Evolutionary conservation across 2,888 invertebrate genomes (phyloP).

Genomic region (Watsonalla binaria): DNA sequence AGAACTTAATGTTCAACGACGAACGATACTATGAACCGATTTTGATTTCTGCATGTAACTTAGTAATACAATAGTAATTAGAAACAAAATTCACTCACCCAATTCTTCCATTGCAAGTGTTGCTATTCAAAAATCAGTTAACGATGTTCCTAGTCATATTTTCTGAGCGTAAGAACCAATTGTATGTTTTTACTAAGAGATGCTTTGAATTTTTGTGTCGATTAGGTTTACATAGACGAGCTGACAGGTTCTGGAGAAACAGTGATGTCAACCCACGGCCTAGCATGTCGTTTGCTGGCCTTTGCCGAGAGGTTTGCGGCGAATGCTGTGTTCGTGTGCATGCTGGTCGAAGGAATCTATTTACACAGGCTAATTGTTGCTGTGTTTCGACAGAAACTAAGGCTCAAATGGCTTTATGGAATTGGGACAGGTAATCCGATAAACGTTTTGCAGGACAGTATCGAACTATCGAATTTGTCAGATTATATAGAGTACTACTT

Average conservation of each 20-base stretch:
- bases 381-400: conserved; percentile 79
- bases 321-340: conserved; percentile 82
- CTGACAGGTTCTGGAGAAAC: conserved; percentile 63
- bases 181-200: no score
- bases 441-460: no score
- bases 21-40: no score
- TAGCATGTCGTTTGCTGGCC: conserved; percentile 75
- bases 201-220: not conserved
- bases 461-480: no score
- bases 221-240: conserved; percentile 76
- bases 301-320: conserved; percentile 74
- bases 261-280: conserved; percentile 69
- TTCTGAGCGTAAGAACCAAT: no score
- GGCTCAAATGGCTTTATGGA: conserved; percentile 63
- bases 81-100: no score
- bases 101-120: no score
- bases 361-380: conserved; percentile 83
- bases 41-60: no score
- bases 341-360: conserved; percentile 83
- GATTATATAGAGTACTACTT: not conserved
- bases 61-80: no score
- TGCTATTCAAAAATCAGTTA: no score
- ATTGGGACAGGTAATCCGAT: conserved; percentile 46
- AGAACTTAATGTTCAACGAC: no score
- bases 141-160: no score